Conservation (phyloP, 2,888 invertebrate species). For the Chydorus sphaericus region DNA sequence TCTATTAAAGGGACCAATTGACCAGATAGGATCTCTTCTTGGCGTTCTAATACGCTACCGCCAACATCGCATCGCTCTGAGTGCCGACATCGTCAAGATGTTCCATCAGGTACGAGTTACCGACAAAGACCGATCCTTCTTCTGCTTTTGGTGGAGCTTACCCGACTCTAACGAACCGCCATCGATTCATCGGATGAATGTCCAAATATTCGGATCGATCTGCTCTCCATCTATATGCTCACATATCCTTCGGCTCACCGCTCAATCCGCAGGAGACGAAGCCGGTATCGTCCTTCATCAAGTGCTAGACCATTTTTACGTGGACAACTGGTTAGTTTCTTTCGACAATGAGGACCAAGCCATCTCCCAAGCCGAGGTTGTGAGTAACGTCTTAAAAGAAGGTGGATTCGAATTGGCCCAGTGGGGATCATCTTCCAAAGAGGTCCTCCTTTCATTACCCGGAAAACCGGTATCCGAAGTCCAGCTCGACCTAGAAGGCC, state of each 20-base stretch:
- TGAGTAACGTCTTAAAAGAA: constrained; percentile 11
- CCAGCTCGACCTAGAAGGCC: not conserved
- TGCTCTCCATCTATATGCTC: constrained; percentile 2
- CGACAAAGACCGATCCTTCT: constrained; percentile 7
- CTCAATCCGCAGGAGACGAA: constrained; percentile 7
- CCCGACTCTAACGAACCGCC: too few relatives aligned
- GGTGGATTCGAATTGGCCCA: constrained; percentile 16
- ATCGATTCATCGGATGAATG: constrained; percentile 11
- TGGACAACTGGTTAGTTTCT: constrained; percentile 17
- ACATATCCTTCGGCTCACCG: constrained; percentile 2
- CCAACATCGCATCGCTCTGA: constrained; percentile 10
- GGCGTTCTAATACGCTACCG: constrained; percentile 17
- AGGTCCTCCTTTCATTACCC: constrained; percentile 11
- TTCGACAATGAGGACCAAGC: constrained; percentile 12
- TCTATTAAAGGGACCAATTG: constrained; percentile 16
- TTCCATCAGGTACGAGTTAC: constrained; percentile 16
- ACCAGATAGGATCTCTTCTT: constrained; percentile 14
- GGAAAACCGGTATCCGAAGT: not conserved
- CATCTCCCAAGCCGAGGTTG: not conserved
- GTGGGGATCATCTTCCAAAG: constrained; percentile 13
- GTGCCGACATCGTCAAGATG: constrained; percentile 18
- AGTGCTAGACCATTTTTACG: constrained; percentile 16
- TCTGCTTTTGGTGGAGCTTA: too few relatives aligned
- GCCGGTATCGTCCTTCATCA: constrained; percentile 16
- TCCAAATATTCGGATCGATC: constrained; percentile 7